Conservation (phyloP, 1,140 invertebrate genomes). For the Drosophila ambigua region DNA sequence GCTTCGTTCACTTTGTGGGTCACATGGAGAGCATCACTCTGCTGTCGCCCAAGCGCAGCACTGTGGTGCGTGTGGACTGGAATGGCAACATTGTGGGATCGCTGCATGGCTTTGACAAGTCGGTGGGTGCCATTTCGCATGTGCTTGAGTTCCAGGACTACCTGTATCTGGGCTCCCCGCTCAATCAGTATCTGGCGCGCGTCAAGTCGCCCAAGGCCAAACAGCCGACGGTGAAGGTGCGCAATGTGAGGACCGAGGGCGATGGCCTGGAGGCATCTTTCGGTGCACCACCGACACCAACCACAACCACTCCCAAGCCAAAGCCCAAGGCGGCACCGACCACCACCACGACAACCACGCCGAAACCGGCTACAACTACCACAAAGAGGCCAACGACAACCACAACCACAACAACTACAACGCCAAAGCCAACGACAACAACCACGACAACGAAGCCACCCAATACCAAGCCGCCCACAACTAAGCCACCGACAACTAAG, state of each 20-base stretch:
- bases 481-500: constrained; percentile 41
- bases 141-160: constrained; percentile 86
- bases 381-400: constrained; percentile 34
- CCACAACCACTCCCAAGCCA: constrained; percentile 42
- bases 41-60: constrained; percentile 82
- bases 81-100: constrained; percentile 87
- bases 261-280: constrained; percentile 67
- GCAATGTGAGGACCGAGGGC: constrained; percentile 77
- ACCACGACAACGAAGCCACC: constrained; percentile 76
- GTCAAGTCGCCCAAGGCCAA: constrained; percentile 85
- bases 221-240: constrained; percentile 80
- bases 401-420: constrained; percentile 33
- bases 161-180: constrained; percentile 87
- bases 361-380: constrained; percentile 36
- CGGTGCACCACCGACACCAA: constrained; percentile 44
- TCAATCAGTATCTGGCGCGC: constrained; percentile 87
- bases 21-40: constrained; percentile 75
- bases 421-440: constrained; percentile 40
- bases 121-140: constrained; percentile 85
- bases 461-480: constrained; percentile 54
- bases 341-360: constrained; percentile 45
- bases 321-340: constrained; percentile 44
- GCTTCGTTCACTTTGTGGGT: constrained; percentile 84
- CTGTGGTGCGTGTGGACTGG: constrained; percentile 86
- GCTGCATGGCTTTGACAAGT: constrained; percentile 85